phyloP scores from a whole-genome alignment of 2,888 invertebrate genomes.

The Suillia variegata region DNA sequence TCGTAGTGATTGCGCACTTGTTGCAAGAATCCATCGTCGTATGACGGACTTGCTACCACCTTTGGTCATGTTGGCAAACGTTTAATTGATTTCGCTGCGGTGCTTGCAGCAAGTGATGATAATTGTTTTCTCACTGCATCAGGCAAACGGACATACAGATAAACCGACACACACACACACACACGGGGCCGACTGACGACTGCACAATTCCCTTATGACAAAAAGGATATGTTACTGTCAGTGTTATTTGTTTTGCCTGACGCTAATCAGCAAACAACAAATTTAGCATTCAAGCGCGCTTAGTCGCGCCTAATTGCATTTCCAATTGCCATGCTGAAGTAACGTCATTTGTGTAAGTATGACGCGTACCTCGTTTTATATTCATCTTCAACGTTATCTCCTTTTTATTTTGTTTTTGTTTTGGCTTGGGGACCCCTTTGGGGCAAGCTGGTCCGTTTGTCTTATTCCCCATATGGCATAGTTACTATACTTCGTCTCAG shows the following conservation, averaged over 20 bases:
- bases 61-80: constrained; percentile 5
- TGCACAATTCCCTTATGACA: background rate
- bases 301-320: background rate
- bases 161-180: background rate
- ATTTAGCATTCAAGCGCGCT: background rate
- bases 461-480: too few species aligned
- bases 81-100: constrained; percentile 34
- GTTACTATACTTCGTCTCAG: too few species aligned
- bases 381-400: too few species aligned
- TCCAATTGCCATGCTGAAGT: background rate
- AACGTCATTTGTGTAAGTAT: constrained; percentile 1
- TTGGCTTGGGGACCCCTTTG: too few species aligned
- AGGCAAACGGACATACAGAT: background rate
- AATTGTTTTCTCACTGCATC: constrained; percentile 32
- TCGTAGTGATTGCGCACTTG: background rate
- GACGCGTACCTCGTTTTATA: background rate
- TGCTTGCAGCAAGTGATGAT: constrained; percentile 30
- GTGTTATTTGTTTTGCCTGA: background rate
- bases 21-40: background rate
- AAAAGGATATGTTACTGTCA: background rate
- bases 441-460: too few species aligned
- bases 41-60: background rate
- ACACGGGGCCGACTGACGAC: background rate
- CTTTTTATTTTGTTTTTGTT: too few species aligned
- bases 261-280: background rate